Base-by-base conservation (phyloP, 1,140 invertebrate genomes). In the Lepidotrigona ventralis region DNA sequence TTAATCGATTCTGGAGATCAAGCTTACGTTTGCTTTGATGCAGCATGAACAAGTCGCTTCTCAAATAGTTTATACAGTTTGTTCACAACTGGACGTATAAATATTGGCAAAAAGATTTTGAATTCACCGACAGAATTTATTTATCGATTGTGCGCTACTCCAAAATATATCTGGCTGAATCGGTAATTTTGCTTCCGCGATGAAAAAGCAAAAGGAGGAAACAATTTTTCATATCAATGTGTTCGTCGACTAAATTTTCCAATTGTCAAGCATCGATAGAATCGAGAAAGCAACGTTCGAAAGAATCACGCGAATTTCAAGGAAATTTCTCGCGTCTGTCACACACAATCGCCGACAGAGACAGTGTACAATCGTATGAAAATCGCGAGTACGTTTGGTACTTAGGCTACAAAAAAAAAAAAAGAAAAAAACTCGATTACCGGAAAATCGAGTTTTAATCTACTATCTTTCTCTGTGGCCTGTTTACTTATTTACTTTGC, bases 1-100 rank as follows among this genome's bases (percentile, higher is more conserved):
- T 0, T 39, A 46, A 46, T 4, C 12, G 1, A 21, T 15, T 70
- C n/a, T 39, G n/a, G 51, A 9, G 17, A 19, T n/a, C 9, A n/a
- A 51, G 23, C 14, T 46, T 51, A n/a, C 0, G 39, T 66, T 66
- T 17, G 3, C 39, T 70, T 70, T 70, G 23, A 39, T 23, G 23
- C 23, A 46, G 9, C 46, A 8, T 6, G 69, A 26, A 19, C n/a
- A 19, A 26, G 69, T 51, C 21, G 12, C 46, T 71, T 26, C 69
- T 53, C 51, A 46, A 53, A 71, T 71, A 71, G 6, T 71, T 71
- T 71, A n/a, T n/a, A 71, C 53, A 71, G n/a, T 71, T 46, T 46
- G 39, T 71, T 53, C 33, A 19, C 6, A 3, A 11, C 46, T 12
- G 2, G 2, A 2, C 2, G 15, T 71, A 53, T 71, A 53, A 71